Conservation (phyloP, 2,113 vertebrate genomes). For the Perognathus longimembris region DNA sequence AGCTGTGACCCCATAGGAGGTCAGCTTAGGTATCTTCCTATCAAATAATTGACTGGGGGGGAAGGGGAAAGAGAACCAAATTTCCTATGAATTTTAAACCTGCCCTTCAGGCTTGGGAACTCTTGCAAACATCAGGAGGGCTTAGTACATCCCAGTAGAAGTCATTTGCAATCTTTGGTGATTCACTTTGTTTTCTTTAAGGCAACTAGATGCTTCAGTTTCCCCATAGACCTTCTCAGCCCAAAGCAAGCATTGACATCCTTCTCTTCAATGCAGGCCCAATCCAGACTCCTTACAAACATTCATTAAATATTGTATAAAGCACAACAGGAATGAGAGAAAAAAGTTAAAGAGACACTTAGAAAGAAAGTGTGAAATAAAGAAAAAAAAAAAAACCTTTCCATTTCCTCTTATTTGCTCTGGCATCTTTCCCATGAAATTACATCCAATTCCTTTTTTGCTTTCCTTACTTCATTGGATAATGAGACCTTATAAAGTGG, state of each 20-base stretch:
- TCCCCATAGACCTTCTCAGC: not conserved
- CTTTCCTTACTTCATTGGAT: not conserved
- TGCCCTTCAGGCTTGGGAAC: not conserved
- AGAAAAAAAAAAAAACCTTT: not conserved
- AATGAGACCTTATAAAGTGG: not conserved
- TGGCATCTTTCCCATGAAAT: not conserved
- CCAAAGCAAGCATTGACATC: not conserved
- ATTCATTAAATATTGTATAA: not conserved
- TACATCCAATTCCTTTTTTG: not conserved
- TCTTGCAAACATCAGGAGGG: not conserved
- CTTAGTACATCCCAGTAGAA: not conserved
- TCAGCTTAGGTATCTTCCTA: no score
- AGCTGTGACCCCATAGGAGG: not conserved
- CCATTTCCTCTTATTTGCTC: not conserved
- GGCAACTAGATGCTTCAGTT: not conserved
- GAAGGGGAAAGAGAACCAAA: no score
- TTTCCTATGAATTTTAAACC: not conserved
- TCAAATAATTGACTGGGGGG: no score
- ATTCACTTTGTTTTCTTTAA: not conserved
- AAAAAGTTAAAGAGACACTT: not conserved
- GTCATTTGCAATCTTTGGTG: not conserved
- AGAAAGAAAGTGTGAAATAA: not conserved
- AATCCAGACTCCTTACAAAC: not conserved
- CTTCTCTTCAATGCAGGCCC: not conserved
- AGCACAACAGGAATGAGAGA: not conserved